These are phyloP conservation scores for Limenitis camilla DNA, from an alignment of 2,888 invertebrate species.

Conservation along the genomic window DNA sequence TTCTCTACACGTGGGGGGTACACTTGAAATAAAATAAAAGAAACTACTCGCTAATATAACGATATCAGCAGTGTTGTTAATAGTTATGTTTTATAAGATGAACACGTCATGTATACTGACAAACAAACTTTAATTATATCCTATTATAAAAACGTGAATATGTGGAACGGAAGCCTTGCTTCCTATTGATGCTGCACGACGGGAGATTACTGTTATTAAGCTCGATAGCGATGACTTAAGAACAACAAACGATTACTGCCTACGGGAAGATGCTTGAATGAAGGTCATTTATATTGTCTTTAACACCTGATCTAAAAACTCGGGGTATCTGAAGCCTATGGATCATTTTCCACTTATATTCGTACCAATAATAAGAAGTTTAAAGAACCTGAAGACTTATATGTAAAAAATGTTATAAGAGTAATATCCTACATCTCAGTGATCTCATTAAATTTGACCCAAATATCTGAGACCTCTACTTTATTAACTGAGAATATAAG, in stretches of 20 bases:
- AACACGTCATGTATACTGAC: neutral
- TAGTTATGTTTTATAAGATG: no score
- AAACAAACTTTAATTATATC: neutral
- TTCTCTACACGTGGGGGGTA: no score
- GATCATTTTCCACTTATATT: no score
- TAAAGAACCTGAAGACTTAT: no score
- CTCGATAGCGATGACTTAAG: constrained; percentile 55
- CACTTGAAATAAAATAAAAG: no score
- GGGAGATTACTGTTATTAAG: constrained; percentile 52
- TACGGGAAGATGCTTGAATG: neutral
- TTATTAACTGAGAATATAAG: constrained; percentile 4
- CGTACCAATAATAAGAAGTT: no score
- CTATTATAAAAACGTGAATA: neutral
- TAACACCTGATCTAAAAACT: no score
- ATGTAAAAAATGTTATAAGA: no score
- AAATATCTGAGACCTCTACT: constrained; percentile 2
- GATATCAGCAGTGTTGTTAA: no score
- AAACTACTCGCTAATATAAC: no score
- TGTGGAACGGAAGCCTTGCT: constrained; percentile 44
- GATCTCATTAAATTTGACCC: constrained; percentile 6
- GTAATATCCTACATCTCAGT: constrained; percentile 1
- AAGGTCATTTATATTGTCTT: no score
- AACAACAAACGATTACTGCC: constrained; percentile 45
- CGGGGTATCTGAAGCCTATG: no score
- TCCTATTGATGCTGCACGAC: constrained; percentile 46